Percentiles rank a stretch among this genome's conserved stretches.
These are phyloP conservation scores for Hiodon alosoides DNA, from an alignment of 2,113 vertebrate genomes.

Conservation along the genomic window DNA sequence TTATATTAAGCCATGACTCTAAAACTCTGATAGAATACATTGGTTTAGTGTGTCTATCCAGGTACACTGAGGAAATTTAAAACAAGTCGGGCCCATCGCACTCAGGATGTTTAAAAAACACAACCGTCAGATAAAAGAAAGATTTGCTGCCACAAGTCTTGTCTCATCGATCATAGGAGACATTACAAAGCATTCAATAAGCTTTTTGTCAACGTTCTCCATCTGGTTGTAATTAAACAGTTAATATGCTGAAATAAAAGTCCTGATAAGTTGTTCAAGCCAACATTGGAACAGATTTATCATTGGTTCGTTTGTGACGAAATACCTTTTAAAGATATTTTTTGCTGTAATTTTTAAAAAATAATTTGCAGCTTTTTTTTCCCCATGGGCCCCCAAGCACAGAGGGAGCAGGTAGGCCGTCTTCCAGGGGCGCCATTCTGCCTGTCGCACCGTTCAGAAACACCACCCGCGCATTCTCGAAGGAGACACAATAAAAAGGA, in stretches of 20 bases:
- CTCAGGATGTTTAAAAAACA: background rate
- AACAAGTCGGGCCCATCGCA: background rate
- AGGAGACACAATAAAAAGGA: too few species aligned
- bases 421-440: background rate
- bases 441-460: background rate
- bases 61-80: background rate
- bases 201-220: background rate
- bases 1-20: constrained; percentile 35
- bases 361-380: background rate
- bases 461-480: background rate
- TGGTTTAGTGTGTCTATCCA: background rate
- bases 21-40: constrained; percentile 30
- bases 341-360: background rate
- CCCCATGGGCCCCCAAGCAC: background rate
- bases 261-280: background rate
- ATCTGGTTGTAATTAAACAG: constrained; percentile 1
- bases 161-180: background rate
- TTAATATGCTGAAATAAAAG: background rate
- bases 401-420: background rate
- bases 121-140: background rate
- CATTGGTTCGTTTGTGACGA: background rate
- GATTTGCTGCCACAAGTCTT: background rate
- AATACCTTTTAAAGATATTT: background rate
- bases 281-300: background rate
- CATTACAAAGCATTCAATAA: constrained; percentile 13